Evolutionary conservation across 2,797 vertebrate genomes (phyloP), one percentile per base, ranked within the genome.

Genomic region (Leptoclinus maculatus): DNA sequence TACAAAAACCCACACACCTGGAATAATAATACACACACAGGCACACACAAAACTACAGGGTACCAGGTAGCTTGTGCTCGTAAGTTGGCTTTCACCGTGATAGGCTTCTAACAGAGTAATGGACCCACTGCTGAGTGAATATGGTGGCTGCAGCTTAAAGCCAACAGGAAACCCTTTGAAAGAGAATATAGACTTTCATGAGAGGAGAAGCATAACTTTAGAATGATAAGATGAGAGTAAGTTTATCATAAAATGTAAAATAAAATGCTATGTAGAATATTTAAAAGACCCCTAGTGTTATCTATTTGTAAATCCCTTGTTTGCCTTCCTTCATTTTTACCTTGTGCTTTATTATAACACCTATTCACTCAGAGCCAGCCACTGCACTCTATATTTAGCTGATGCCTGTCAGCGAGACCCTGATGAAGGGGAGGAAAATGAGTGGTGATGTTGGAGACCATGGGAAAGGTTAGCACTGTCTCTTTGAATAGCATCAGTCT

Each of bases 401-500:
- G 65, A 76, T 83, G 77, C 72, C 83, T 91, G 87, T 91, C 88
- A 89, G 39, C 1, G 69, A 78, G 69, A 74, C 59, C 68, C 74
- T 82, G 89, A 91, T 88, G 80, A 90, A 91, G 73, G 75, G 51
- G 79, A 85, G 53, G 72, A 62, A 91, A 85, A 90, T 87, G 82
- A 88, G 82, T 29, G 56, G 66, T 85, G 88, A 90, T 84, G 87
- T 68, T 75, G 73, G 68, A 84, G 74, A 87, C 80, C 79, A 87
- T 77, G 70, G 58, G 77, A 91, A 91, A 91, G 88, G 89, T 92
- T 91, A 88, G 32, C 8, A 7, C 57, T 80, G 86, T 89, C 87
- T 87, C 75, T 79, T 53, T 84, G 78, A 86, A 89, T 87, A 78
- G 66, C 70, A 71, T 85, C 82, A 60, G 47, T 73, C 81, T 62